Percentiles rank a stretch among this genome's conserved stretches.
Evolutionary conservation across 2,113 vertebrate genomes (phyloP).

Genomic region (Chaetodon auriga): DNA sequence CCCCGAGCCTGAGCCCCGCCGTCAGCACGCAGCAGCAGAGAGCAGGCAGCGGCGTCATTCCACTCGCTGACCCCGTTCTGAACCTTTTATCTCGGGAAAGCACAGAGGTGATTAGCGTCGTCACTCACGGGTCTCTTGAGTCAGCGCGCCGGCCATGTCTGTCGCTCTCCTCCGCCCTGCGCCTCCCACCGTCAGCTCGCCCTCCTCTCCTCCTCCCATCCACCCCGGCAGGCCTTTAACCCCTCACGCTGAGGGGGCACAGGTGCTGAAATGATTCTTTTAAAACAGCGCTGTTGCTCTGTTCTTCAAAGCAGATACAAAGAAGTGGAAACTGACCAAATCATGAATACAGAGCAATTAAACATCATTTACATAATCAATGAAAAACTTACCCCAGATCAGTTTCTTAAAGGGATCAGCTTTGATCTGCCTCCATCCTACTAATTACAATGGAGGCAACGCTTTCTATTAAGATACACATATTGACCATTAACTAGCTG

Average conservation of each 20-base stretch:
- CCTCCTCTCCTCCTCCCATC: background rate
- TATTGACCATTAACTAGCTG: too few relatives aligned
- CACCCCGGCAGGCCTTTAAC: background rate
- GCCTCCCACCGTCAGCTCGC: background rate
- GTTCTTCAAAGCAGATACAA: too few relatives aligned
- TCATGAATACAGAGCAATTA: too few relatives aligned
- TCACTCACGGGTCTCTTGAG: conserved; percentile 24
- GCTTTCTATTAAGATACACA: too few relatives aligned
- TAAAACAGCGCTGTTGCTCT: background rate
- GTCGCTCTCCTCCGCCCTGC: background rate
- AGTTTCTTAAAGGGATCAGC: too few relatives aligned
- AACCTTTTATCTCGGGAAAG: conserved; percentile 48
- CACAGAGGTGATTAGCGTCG: conserved; percentile 44
- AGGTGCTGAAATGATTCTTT: background rate
- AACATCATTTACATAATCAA: too few relatives aligned
- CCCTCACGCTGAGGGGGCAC: background rate
- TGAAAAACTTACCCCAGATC: background rate
- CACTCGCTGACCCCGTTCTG: conserved; percentile 30
- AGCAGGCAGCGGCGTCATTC: background rate
- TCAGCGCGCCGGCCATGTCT: conserved; percentile 9
- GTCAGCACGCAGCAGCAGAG: conserved; percentile 22
- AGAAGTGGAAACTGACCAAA: too few relatives aligned
- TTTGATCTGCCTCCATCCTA: too few relatives aligned
- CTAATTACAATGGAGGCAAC: too few relatives aligned
- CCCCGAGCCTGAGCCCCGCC: background rate